phyloP scores from a whole-genome alignment of 2,888 invertebrate genomes.

The Lasioglossum zephyrum region DNA sequence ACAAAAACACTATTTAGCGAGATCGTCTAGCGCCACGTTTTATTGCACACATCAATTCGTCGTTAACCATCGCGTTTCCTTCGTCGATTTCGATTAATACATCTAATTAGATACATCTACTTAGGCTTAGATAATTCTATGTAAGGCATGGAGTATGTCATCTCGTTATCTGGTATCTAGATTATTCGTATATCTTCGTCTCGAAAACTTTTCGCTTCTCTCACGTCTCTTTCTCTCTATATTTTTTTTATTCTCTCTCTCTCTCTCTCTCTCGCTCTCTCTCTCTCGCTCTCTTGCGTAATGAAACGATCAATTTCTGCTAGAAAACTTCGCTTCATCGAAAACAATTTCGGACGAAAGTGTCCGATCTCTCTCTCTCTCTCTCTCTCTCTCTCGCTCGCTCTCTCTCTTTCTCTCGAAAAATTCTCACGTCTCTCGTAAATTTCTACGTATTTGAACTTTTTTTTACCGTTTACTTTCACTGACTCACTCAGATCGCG shows the following conservation, averaged over 20 bases:
- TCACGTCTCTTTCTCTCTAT: conserved; percentile 29
- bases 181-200: conserved; percentile 57
- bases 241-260: background rate
- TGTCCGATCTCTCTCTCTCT: background rate
- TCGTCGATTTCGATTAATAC: conserved; percentile 47
- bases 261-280: background rate
- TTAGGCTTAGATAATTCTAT: conserved; percentile 79
- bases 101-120: conserved; percentile 72
- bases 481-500: conserved; percentile 31
- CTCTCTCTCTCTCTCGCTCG: background rate
- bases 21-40: background rate
- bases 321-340: background rate
- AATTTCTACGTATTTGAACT: conserved; percentile 46
- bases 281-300: background rate
- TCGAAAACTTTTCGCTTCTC: conserved; percentile 32
- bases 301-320: conserved; percentile 13
- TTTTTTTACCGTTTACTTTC: conserved; percentile 43
- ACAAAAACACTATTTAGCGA: background rate
- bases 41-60: conserved; percentile 11
- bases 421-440: background rate
- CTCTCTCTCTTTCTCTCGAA: background rate
- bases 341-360: conserved; percentile 4
- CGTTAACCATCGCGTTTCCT: conserved; percentile 33
- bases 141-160: conserved; percentile 84
- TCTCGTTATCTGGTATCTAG: conserved; percentile 77